phyloP scores from a whole-genome alignment of 2,797 vertebrate genomes.

The Netta rufina region DNA sequence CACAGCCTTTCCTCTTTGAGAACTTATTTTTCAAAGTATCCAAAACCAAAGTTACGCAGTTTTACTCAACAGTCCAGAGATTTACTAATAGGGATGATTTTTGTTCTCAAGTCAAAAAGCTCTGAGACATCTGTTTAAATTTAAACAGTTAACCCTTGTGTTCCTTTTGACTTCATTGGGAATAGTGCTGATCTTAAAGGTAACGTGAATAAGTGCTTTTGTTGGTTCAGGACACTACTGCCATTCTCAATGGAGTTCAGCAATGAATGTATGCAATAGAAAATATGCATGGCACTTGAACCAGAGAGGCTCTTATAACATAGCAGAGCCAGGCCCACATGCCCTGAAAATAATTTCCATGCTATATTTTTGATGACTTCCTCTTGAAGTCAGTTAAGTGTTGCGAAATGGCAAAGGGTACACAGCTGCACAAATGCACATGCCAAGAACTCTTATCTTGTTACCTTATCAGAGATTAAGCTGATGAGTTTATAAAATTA shows the following conservation, averaged over 20 bases:
- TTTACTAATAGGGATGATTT: constrained; percentile 6
- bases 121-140: constrained; percentile 37
- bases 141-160: constrained; percentile 52
- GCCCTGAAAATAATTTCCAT: constrained; percentile 43
- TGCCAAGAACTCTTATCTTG: constrained; percentile 38
- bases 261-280: neutral
- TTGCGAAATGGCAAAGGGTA: constrained; percentile 33
- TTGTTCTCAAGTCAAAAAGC: constrained; percentile 2
- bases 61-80: neutral
- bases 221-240: constrained; percentile 62
- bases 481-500: constrained; percentile 35
- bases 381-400: constrained; percentile 36
- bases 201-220: constrained; percentile 59
- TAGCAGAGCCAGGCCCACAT: neutral
- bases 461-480: constrained; percentile 5
- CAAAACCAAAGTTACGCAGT: neutral
- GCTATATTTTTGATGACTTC: constrained; percentile 19
- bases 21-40: constrained; percentile 4
- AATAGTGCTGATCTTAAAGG: constrained; percentile 27
- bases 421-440: constrained; percentile 26
- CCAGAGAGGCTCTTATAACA: constrained; percentile 3
- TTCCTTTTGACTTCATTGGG: constrained; percentile 21
- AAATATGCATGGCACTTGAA: constrained; percentile 61
- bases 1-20: neutral
- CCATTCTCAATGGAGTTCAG: constrained; percentile 43